Base-by-base conservation (phyloP, 2,888 invertebrate genomes). In the Brachypalpus laphriformis region DNA sequence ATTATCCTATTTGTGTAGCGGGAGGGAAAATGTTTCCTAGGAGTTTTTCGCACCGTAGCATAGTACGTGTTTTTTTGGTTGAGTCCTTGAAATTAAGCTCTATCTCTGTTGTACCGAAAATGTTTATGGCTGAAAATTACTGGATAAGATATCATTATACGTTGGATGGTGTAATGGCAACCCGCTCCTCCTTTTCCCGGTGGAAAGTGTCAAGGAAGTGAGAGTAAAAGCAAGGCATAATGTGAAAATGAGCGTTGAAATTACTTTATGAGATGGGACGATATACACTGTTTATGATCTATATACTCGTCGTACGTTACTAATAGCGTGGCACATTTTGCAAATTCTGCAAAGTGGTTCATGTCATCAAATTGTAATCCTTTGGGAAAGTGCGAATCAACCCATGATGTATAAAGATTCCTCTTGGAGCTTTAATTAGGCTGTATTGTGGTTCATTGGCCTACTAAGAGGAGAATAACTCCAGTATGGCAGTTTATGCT, bases 221-320 rank as follows among this genome's bases (percentile, higher is more conserved):
- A 16, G 25, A 34, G 34, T 40, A 34, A 40, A 11, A 22, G 14
- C 14, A 14, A n/a, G 37, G 20, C 20, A 7, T 22, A 49, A 51
- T 72, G 61, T 49, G 59, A 18, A 61, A 72, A 72, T 28, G 61
- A 63, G 45, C 34, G 42, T 63, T 74, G 54, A 45, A 61, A 54
- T 61, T 28, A 51, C 25, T 61, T 51, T 51, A 47, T 34, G 22
- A 28, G 16, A 65, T 49, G 20, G 14, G 34, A n/a, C 28, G 28
- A 28, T 54, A 42, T 59, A 42, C 22, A 54, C 54, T 25, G 8
- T 54, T 54, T 54, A 54, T 31, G 54, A 28, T 54, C 28, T 51
- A 51, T 28, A 25, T 51, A 28, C 16, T 54, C 3, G 28, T 51
- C 51, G 25, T 51, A 28, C 25, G 8, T 8, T 54, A 25, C n/a